Conservation (phyloP, 2,797 vertebrate species). For the Syngnathus acus region DNA sequence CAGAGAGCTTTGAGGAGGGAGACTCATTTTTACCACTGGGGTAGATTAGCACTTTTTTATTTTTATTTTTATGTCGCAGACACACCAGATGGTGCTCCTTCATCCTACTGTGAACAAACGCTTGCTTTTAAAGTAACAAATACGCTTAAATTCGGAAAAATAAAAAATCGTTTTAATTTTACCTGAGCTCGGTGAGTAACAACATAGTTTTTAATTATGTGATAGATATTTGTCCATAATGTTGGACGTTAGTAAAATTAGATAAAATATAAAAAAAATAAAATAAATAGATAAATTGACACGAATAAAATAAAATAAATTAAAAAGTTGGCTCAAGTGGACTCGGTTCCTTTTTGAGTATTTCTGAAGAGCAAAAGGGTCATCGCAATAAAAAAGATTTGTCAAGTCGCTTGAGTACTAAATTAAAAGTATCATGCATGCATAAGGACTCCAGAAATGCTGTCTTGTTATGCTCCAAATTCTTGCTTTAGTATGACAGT, state of each 20-base stretch:
- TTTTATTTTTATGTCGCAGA: conserved; percentile 61
- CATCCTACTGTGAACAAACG: conserved; percentile 12
- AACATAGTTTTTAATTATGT: too few relatives aligned
- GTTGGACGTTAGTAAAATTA: too few relatives aligned
- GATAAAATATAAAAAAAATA: too few relatives aligned
- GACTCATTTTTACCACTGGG: conserved; percentile 28
- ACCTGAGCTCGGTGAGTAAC: too few relatives aligned
- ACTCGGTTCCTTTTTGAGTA: too few relatives aligned
- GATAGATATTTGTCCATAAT: too few relatives aligned
- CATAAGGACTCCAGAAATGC: conserved; percentile 74
- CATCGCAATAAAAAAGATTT: conserved; percentile 8
- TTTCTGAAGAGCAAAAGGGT: too few relatives aligned
- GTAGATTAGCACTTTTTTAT: conserved; percentile 38
- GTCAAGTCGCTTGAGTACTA: conserved; percentile 53
- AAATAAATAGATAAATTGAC: too few relatives aligned
- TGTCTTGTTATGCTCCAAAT: conserved; percentile 73
- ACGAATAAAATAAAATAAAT: too few relatives aligned
- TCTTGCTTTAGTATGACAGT: conserved; percentile 67
- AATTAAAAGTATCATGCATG: conserved; percentile 40
- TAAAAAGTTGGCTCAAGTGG: too few relatives aligned
- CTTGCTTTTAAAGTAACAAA: background rate
- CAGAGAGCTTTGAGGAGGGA: conserved; percentile 60
- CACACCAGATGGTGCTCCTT: conserved; percentile 31
- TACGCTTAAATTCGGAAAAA: background rate
- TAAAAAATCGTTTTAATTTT: background rate